Evolutionary conservation across 2,888 invertebrate genomes (phyloP), one percentile per base, ranked within the genome.

Genomic region (Scaeva pyrastri): DNA sequence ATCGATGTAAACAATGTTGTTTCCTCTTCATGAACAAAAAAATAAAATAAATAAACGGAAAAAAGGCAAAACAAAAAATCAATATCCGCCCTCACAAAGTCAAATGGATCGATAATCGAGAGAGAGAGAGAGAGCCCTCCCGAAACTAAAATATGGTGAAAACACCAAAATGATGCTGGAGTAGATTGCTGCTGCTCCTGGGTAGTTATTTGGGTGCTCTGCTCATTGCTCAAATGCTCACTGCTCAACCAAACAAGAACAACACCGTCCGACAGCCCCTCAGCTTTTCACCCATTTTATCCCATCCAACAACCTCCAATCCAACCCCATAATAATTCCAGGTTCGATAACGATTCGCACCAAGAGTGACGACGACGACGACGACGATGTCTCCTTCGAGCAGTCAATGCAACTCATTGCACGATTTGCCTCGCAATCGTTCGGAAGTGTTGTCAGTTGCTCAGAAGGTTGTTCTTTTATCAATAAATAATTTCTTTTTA

Each of bases 371-470:
- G 31, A 31, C 26, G 26, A 26, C 26, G 4, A 26, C 26, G 7
- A 26, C 31, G 31, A 31, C 31, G 8, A 73, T 60, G 80, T 71
- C 80, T 81, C 56, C 39, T 77, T 76, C 62, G 73, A 80, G 76
- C 60, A 52, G 50, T 73, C 85, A 48, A 70, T 76, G 71, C 79
- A 84, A 71, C 71, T 74, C 80, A 85, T 85, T 85, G 81, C 85
- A 80, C 85, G 85, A 77, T 77, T 85, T 60, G 80, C 76, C 56
- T 81, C 81, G 76, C 68, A 77, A 60, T 85, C 76, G 85, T 56
- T 62, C 85, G 85, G 85, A 81, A 76, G 85, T 73, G 48, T 50
- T 52, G 14, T 52, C n/a, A 10, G 10, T 10, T 66, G 62, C 73
- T 64, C 66, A 62, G 14, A 68, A 55, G 80, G 48, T 81, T 76